Percentiles rank a stretch among this genome's conserved stretches.
These are phyloP conservation scores for Aphrophora alni DNA, from an alignment of 2,888 invertebrate species.

Conservation along the genomic window DNA sequence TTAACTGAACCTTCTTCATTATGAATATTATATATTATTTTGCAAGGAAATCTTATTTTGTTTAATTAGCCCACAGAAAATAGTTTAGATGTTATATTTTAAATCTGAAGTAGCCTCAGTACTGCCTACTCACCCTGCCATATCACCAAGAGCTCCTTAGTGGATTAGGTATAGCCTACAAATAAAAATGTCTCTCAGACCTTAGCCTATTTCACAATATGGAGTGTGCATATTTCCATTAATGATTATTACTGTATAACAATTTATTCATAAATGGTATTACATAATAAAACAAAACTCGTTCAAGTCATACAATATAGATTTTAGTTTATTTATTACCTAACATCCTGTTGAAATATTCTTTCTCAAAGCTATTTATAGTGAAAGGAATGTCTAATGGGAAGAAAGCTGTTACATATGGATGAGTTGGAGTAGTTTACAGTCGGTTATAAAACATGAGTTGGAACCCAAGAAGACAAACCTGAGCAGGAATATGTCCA, in stretches of 20 bases:
- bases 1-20: background rate
- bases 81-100: too few species aligned
- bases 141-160: background rate
- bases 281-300: background rate
- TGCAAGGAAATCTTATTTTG: background rate
- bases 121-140: background rate
- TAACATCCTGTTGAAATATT: too few species aligned
- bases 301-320: background rate
- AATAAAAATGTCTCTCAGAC: background rate
- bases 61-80: too few species aligned
- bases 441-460: too few species aligned
- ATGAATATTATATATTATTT: background rate
- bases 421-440: too few species aligned
- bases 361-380: too few species aligned
- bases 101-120: background rate
- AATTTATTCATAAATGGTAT: conserved; percentile 1
- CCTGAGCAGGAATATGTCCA: too few species aligned
- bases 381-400: too few species aligned
- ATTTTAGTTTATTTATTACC: background rate
- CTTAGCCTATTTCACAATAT: background rate
- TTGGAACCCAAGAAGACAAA: too few species aligned
- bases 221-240: background rate
- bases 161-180: too few species aligned
- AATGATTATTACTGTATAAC: conserved; percentile 6
- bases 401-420: too few species aligned